Evolutionary conservation across 2,113 vertebrate species (phyloP), one percentile per base, ranked within the genome.

Genomic region (Pundamilia nyererei): DNA sequence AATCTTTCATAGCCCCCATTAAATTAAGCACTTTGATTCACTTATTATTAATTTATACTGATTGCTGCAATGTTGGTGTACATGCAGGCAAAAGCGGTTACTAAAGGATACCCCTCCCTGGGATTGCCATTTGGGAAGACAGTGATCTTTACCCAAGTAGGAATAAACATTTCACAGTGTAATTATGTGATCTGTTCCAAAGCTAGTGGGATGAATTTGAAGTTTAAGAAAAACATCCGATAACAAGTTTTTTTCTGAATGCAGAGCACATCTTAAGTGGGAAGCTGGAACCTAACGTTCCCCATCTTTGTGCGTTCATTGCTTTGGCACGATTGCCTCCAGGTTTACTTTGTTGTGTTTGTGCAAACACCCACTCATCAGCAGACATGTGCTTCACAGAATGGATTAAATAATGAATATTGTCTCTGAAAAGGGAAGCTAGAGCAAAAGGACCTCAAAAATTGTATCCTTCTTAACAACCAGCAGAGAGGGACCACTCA

Each of bases 31-130:
- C 95, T 95, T 96, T 95, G 94, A 95, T 95, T 95, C 79, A 88
- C 93, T 90, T 92, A 95, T 96, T 94, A 96, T 95, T 96, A 96
- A 96, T 96, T 94, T 88, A 95, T 90, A 90, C 86, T 89, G 92
- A 95, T 94, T 87, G 93, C 91, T 91, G 88, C 94, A 89, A 89
- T 92, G 91, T 94, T 91, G 91, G 82, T 26, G 70, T 92, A 91
- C 91, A 89, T 21, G 91, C 84, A 77, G 87, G 90, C 81, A 5
- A 79, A 89, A 81, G 89, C 89, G 19, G 84, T 72, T 56, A 79
- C 88, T 87, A 82, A 92, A 91, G 91, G 90, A 93, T 65, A 87
- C 83, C 70, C 81, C 83, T 87, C 88, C 68, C 89, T 85, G 75
- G 58, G 89, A 56, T 42, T 90, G 93, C 89, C 92, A 92, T 94